Conservation (phyloP, 1,140 invertebrate species). For the Ceratitis capitata region DNA sequence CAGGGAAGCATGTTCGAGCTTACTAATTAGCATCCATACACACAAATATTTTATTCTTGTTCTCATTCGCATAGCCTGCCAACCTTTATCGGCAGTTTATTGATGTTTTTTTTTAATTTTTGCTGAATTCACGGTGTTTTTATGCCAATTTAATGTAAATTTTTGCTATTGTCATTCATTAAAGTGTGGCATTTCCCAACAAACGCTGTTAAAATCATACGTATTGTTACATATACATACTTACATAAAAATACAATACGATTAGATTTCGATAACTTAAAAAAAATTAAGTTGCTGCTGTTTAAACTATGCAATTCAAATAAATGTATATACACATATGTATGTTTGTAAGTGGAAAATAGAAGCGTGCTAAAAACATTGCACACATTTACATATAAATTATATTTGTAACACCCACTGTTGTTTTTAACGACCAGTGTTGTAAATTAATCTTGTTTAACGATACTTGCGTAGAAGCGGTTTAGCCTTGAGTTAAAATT, state of each 20-base stretch:
- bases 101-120: neutral
- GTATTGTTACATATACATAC: neutral
- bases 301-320: neutral
- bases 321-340: neutral
- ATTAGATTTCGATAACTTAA: neutral
- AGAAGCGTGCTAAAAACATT: too few relatives aligned
- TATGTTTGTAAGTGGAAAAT: neutral
- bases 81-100: constrained; percentile 30
- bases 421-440: neutral
- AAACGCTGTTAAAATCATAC: neutral
- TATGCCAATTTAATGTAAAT: neutral
- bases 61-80: neutral
- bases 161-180: neutral
- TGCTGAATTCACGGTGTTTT: neutral
- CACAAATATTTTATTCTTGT: neutral
- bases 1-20: too few relatives aligned
- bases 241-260: neutral
- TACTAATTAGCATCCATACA: too few relatives aligned
- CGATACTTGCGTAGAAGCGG: neutral
- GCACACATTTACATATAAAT: neutral
- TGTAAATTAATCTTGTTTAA: neutral
- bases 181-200: constrained; percentile 2
- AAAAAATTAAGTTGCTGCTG: neutral
- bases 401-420: neutral
- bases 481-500: neutral